Evolutionary conservation across 2,797 vertebrate genomes (phyloP), one percentile per base, ranked within the genome.

Genomic region (Argentina silus): DNA sequence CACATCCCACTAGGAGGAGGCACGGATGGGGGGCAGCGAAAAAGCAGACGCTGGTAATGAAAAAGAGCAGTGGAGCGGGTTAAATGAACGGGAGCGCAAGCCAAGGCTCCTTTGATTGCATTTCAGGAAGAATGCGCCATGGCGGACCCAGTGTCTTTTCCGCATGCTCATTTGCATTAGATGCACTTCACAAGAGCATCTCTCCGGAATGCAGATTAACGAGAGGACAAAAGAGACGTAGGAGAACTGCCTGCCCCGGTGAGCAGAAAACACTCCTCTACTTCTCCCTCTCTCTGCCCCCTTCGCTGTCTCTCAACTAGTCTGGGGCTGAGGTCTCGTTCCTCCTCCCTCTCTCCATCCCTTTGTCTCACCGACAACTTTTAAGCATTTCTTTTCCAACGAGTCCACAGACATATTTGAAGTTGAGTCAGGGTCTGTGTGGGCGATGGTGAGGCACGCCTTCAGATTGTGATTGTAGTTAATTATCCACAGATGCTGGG

Each of bases 401-500:
- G 36, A 56, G 56, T 42, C 69, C 48, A 36, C 23, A 70, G n/a
- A 57, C 15, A 59, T 45, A 50, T 27, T n/a, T 27, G 21, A 60
- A 47, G 62, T 59, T 53, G 68, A 65, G 50, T 36, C 51, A 68
- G 45, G 44, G 6, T 66, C 17, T 23, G 45, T 66, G 19, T 7
- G 53, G 60, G 61, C 36, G 44, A 57, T n/a, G 42, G 47, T 43
- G 47, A 55, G 9, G 27, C 17, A 36, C 65, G 36, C 17, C 47
- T 48, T 53, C 76, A 47, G 65, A 77, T 74, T 60, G 84, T 86
- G 72, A 81, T 86, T 84, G 86, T 80, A 80, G 85, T 89, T 91
- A 90, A 90, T 87, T 82, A 85, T 87, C 83, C 87, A 57, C 91
- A 88, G 88, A 90, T 91, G 87, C 89, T 87, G 85, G 80, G 84